Conservation (phyloP, 2,888 invertebrate genomes). For the Malacosoma neustria region DNA sequence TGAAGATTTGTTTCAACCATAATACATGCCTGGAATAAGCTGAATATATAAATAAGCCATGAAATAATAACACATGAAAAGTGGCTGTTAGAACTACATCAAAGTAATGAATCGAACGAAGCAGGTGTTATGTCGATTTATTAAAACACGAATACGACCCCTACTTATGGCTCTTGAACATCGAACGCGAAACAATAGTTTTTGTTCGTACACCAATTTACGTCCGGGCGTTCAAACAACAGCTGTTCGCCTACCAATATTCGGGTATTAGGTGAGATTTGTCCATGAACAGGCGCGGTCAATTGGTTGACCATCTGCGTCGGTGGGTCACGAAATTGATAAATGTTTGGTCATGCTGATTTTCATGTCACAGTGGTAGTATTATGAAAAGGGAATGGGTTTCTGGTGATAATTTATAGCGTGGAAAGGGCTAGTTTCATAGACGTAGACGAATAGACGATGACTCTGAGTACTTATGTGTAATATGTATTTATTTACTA, state of each 20-base stretch:
- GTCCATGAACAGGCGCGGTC: constrained; percentile 44
- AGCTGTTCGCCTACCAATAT: constrained; percentile 11
- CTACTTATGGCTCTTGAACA: background rate
- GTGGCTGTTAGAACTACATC: too few species aligned
- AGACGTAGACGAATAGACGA: background rate
- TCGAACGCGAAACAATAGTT: background rate
- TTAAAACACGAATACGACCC: background rate
- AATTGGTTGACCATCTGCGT: constrained; percentile 65
- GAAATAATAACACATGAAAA: too few species aligned
- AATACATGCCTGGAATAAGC: too few species aligned
- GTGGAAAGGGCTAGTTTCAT: background rate
- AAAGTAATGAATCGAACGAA: constrained; percentile 7
- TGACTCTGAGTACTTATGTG: background rate
- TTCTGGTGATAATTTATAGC: background rate
- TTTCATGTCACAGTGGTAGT: constrained; percentile 10
- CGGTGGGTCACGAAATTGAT: constrained; percentile 27
- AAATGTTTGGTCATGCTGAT: constrained; percentile 37
- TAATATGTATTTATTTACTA: too few species aligned
- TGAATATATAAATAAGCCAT: too few species aligned
- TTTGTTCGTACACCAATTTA: background rate
- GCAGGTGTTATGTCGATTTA: background rate
- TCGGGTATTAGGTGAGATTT: constrained; percentile 50
- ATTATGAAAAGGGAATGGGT: background rate
- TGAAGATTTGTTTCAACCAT: too few species aligned
- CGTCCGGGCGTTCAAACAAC: constrained; percentile 8